Evolutionary conservation across 2,113 vertebrate species (phyloP), one percentile per base, ranked within the genome.

Genomic region (Circaetus cinerascens): DNA sequence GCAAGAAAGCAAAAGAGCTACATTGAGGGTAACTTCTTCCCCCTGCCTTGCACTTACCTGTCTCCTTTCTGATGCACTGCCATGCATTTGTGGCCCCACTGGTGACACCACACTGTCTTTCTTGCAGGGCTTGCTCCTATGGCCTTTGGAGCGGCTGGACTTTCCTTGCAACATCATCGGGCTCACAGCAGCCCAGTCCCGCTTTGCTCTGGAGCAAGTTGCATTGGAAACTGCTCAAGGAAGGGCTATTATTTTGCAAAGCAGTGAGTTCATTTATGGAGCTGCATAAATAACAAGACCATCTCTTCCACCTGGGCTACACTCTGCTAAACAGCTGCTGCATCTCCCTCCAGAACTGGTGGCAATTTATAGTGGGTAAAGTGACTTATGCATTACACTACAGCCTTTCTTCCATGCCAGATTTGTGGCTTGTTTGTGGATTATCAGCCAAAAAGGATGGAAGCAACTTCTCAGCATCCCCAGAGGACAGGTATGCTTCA

Each of bases 151-250:
- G 19, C 2, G 1, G 34, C 23, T 30, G 6, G n/a, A 48, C 27
- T 41, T 71, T 8, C 67, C 71, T 34, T 34, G 34, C 40, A 46
- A 34, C 20, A 13, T 7, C n/a, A 7, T 2, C 0, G 1, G 34
- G 45, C n/a, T 56, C 1, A 1, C 0, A 1, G 30, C 45, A 55
- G n/a, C 21, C 10, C 11, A 17, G 50, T 48, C 43, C 34, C 22
- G 1, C 77, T 75, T 86, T 23, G 45, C 36, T 71, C 48, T 0
- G 1, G 43, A 76, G 46, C 1, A 0, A 86, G 38, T 4, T n/a
- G 27, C 7, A 1, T 6, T 59, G n/a, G 62, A 86, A 89, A 26
- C 64, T 69, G 51, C 62, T 60, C 13, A 19, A 46, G 46, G 51
- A 84, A 67, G 27, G 26, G 36, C 56, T 71, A 30, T 46, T 77